These are phyloP conservation scores for Sterrhoptilus dennistouni DNA, from an alignment of 2,113 vertebrate genomes.

Conservation along the genomic window DNA sequence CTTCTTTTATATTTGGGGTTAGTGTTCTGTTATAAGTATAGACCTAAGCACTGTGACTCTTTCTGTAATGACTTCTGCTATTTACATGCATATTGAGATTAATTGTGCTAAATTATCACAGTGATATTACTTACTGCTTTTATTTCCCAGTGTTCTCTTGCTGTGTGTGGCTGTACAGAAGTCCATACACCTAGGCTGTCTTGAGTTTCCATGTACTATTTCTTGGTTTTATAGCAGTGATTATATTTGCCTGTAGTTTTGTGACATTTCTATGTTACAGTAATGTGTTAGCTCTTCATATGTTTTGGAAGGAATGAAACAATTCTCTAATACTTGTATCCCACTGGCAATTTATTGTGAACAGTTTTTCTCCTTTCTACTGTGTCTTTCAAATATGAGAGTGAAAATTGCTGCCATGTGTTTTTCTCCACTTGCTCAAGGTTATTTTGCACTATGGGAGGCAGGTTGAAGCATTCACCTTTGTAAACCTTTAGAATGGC, in stretches of 20 bases:
- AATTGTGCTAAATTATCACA: background rate
- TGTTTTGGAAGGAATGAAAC: background rate
- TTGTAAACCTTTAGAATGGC: background rate
- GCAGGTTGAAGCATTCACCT: background rate
- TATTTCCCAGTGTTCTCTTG: background rate
- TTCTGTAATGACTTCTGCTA: background rate
- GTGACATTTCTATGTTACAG: background rate
- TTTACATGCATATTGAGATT: background rate
- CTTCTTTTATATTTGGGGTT: background rate
- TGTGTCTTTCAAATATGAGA: background rate
- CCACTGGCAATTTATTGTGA: background rate
- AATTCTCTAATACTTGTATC: background rate
- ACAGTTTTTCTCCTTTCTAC: background rate
- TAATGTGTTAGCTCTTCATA: background rate
- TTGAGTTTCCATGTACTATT: background rate
- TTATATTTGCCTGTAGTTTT: background rate
- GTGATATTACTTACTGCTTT: background rate
- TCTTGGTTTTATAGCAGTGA: background rate
- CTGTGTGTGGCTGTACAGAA: background rate
- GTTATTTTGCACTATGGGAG: background rate
- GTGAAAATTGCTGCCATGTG: background rate
- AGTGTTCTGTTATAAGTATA: background rate
- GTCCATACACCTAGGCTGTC: background rate
- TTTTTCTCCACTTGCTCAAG: background rate
- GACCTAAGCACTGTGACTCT: background rate